phyloP scores from a whole-genome alignment of 2,888 invertebrate genomes.

The Drosophila monieri region DNA sequence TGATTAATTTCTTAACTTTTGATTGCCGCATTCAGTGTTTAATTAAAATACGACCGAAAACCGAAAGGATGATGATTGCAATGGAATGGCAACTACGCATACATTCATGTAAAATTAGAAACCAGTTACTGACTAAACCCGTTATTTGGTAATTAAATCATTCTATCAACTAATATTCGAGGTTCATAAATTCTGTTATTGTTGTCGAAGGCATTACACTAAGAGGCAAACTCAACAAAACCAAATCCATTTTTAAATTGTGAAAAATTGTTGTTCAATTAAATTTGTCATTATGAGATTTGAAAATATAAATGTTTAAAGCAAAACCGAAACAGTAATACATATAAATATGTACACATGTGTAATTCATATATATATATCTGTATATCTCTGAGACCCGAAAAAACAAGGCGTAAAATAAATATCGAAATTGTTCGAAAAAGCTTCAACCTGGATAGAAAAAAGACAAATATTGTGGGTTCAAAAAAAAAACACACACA shows the following conservation, averaged over 20 bases:
- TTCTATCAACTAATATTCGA: constrained; percentile 41
- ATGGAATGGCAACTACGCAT: constrained; percentile 53
- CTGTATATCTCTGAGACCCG: constrained; percentile 45
- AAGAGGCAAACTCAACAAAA: constrained; percentile 25
- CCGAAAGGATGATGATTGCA: background rate
- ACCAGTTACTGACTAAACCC: constrained; percentile 43
- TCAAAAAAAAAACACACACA: constrained; percentile 34
- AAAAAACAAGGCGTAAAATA: constrained; percentile 27
- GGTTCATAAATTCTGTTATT: constrained; percentile 67
- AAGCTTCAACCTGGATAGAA: constrained; percentile 44
- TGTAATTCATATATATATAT: constrained; percentile 42
- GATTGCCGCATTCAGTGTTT: constrained; percentile 48
- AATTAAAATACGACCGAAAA: constrained; percentile 42
- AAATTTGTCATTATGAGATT: constrained; percentile 66
- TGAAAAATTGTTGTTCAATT: constrained; percentile 74
- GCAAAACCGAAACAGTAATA: constrained; percentile 42
- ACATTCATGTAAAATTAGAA: constrained; percentile 48
- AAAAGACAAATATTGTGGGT: constrained; percentile 20
- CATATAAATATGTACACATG: constrained; percentile 48
- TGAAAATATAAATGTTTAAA: constrained; percentile 62
- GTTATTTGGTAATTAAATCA: constrained; percentile 47
- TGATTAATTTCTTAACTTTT: constrained; percentile 7
- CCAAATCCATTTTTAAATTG: constrained; percentile 56
- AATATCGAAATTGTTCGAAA: constrained; percentile 48
- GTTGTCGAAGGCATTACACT: constrained; percentile 59